Conservation (phyloP, 1,140 invertebrate species). For the Hormaphis cornu region DNA sequence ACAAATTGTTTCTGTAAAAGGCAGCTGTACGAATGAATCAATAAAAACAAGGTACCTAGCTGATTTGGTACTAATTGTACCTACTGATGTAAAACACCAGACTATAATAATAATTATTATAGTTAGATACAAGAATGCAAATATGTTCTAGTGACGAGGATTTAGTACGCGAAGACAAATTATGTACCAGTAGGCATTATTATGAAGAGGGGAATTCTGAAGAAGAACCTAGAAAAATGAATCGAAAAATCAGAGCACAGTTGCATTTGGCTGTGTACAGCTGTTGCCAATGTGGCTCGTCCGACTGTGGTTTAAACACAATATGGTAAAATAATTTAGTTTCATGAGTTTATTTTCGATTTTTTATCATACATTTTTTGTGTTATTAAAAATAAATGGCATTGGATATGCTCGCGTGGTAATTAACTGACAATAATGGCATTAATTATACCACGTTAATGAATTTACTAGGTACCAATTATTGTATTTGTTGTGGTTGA, state of each 20-base stretch:
- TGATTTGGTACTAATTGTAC: too few relatives aligned
- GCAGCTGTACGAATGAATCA: background rate
- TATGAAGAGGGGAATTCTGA: background rate
- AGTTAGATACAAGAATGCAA: background rate
- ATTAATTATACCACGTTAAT: too few relatives aligned
- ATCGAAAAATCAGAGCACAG: background rate
- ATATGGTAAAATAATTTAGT: background rate
- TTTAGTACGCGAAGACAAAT: background rate
- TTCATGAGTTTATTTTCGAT: background rate
- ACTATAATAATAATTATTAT: too few relatives aligned
- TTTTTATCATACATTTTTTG: background rate
- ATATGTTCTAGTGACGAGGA: background rate
- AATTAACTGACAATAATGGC: too few relatives aligned
- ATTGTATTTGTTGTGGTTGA: too few relatives aligned
- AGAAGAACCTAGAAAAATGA: background rate
- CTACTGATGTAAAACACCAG: too few relatives aligned
- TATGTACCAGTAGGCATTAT: background rate
- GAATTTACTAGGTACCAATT: too few relatives aligned
- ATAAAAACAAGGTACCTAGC: slow-evolving; percentile 3
- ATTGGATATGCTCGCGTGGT: too few relatives aligned
- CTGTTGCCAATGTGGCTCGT: background rate
- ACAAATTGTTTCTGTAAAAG: slow-evolving; percentile 17
- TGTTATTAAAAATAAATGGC: too few relatives aligned
- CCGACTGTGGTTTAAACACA: background rate
- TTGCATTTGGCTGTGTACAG: background rate